Evolutionary conservation across 2,113 vertebrate genomes (phyloP).

Genomic region (Circaetus cinerascens): DNA sequence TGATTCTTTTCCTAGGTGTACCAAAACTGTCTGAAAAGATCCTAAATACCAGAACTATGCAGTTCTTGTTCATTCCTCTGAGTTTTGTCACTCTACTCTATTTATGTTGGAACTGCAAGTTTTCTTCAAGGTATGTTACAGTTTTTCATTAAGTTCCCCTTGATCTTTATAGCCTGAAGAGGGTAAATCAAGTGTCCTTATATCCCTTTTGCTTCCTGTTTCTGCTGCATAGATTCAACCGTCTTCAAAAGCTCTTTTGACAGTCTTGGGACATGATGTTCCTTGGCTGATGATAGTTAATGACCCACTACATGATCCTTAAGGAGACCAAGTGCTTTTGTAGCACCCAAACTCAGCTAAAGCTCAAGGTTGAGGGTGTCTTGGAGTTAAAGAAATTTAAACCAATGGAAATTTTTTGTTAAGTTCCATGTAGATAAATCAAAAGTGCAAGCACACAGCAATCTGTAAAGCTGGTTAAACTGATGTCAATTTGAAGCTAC

Average conservation of each 20-base stretch:
- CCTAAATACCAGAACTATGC: background rate
- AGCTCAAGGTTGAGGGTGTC: background rate
- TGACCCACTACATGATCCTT: background rate
- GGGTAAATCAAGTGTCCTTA: background rate
- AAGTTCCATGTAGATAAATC: background rate
- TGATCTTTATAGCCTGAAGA: background rate
- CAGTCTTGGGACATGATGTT: background rate
- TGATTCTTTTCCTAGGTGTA: slow-evolving; percentile 2
- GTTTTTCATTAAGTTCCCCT: background rate
- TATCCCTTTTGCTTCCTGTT: background rate
- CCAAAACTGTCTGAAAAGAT: background rate
- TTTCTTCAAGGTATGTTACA: slow-evolving; percentile 35
- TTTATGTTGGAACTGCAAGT: slow-evolving; percentile 33
- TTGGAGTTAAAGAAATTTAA: background rate
- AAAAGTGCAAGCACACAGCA: background rate
- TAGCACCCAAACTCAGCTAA: background rate
- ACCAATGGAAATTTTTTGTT: background rate
- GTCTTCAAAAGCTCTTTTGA: background rate
- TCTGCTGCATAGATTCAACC: background rate
- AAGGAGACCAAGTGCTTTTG: background rate
- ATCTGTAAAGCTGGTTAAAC: background rate
- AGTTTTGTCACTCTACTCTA: slow-evolving; percentile 33
- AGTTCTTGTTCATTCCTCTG: slow-evolving; percentile 21
- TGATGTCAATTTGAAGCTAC: background rate
- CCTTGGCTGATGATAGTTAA: background rate